Evolutionary conservation across 2,113 vertebrate genomes (phyloP).

Genomic region (Sigmodon hispidus): DNA sequence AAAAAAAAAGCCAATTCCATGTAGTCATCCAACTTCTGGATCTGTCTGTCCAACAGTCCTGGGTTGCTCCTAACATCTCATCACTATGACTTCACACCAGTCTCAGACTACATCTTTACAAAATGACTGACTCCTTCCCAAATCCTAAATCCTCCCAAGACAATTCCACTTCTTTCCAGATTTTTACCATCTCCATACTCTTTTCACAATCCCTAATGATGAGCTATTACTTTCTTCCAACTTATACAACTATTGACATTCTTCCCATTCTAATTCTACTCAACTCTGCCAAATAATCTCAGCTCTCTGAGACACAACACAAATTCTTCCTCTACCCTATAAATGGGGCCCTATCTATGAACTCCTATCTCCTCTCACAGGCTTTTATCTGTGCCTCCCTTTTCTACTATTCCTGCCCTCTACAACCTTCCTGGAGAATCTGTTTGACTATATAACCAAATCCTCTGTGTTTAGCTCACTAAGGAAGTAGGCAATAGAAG

Average conservation of each 20-base stretch:
- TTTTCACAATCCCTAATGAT: not conserved
- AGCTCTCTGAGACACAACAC: no score
- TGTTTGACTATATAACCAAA: not conserved
- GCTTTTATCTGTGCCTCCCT: not conserved
- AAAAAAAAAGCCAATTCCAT: no score
- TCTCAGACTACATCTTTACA: not conserved
- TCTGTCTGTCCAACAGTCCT: not conserved
- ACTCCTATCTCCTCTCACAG: not conserved
- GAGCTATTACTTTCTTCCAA: not conserved
- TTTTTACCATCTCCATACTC: not conserved
- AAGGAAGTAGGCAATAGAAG: not conserved
- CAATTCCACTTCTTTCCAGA: not conserved
- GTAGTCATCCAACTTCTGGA: not conserved
- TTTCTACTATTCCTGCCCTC: accelerated
- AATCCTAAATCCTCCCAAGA: not conserved
- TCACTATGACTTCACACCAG: not conserved
- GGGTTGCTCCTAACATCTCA: not conserved
- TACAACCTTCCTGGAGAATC: not conserved
- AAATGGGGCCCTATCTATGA: not conserved
- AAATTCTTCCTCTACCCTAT: not conserved
- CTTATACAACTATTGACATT: not conserved
- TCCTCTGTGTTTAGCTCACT: not conserved
- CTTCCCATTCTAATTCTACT: no score
- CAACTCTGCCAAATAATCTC: not conserved
- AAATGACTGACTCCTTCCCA: not conserved